These are phyloP conservation scores for Cerastis rubricosa DNA, from an alignment of 2,888 invertebrate genomes.

Conservation along the genomic window DNA sequence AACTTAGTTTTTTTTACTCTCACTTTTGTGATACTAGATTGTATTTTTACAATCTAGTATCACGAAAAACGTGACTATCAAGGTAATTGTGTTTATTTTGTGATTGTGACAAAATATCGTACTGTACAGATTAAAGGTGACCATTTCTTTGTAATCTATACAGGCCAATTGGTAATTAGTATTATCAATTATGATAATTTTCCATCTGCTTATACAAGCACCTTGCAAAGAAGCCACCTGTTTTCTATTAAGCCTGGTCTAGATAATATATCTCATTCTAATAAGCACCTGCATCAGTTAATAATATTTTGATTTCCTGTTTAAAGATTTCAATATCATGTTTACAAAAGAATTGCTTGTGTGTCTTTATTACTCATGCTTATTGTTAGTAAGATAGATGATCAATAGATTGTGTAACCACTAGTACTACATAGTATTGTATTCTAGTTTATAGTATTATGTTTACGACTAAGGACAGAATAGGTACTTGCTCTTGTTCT, in stretches of 20 bases:
- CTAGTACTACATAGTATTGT: conserved; percentile 19
- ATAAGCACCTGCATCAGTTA: conserved; percentile 7
- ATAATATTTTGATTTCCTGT: conserved; percentile 17
- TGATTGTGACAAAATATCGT: conserved; percentile 8
- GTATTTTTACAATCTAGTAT: conserved; percentile 2
- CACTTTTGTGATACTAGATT: too few relatives aligned
- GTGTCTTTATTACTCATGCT: conserved; percentile 26
- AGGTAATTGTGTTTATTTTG: conserved; percentile 1
- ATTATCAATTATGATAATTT: conserved; percentile 20
- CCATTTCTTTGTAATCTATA: conserved; percentile 18
- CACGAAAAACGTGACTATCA: conserved; percentile 2
- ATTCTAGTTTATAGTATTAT: conserved; percentile 22
- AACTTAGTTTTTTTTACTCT: conserved; percentile 9
- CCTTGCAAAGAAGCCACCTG: not conserved
- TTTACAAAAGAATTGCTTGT: not conserved
- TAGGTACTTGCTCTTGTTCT: not conserved
- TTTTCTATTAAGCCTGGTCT: not conserved
- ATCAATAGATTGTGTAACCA: conserved; percentile 13
- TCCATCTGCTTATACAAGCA: too few relatives aligned
- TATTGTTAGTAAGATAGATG: conserved; percentile 16
- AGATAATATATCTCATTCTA: not conserved
- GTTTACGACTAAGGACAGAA: not conserved
- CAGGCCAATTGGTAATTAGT: conserved; percentile 12
- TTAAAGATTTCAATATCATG: conserved; percentile 18
- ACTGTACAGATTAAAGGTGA: not conserved